Base-by-base conservation (phyloP, 2,797 vertebrate genomes). In the Syngnathus acus region DNA sequence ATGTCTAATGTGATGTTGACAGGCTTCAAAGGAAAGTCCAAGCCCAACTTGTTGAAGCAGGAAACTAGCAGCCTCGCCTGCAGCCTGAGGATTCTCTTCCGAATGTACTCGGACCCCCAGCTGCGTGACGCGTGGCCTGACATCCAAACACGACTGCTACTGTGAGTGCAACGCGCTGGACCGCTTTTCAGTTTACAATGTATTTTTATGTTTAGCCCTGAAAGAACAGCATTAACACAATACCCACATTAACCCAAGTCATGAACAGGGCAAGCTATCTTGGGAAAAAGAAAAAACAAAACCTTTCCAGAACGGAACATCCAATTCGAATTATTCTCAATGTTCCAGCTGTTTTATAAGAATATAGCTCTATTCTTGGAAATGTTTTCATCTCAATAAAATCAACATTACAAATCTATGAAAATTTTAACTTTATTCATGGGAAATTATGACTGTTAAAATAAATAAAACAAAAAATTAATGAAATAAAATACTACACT, bases 21-120 rank as follows among this genome's bases (percentile, higher is more conserved):
- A 98, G 97, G 97, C n/a, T 99, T 99, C 86, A 99, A 99, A 84
- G 97, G 97, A 63, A 99, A 99, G 77, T 98, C 97, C 48, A 99
- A 99, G 76, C 97, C 97, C 67, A 99, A 99, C 76, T 87, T 99
- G 71, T 78, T 99, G 69, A 99, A 98, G 87, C 97, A 99, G 92
- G 97, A 99, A 89, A 99, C 96, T 67, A 98, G 95, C 89, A 99
- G 97, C 73, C 85, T 99, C n/a, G 95, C 96, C 65, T 98, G 96
- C 86, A 95, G 95, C 82, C 85, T 99, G 82, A 88, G 97, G 82
- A 97, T 99, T 81, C 88, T 99, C 47, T 99, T 98, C 78, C 90
- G 92, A 73, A 99, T 99, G 97, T 96, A 96, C 32, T 89, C 92
- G 0, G 97, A 99, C 72, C 89, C 84, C 61, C 89, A 88, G 75